These are phyloP conservation scores for Pseudomyrmex flavicornis DNA, from an alignment of 1,140 invertebrate species.

Conservation along the genomic window DNA sequence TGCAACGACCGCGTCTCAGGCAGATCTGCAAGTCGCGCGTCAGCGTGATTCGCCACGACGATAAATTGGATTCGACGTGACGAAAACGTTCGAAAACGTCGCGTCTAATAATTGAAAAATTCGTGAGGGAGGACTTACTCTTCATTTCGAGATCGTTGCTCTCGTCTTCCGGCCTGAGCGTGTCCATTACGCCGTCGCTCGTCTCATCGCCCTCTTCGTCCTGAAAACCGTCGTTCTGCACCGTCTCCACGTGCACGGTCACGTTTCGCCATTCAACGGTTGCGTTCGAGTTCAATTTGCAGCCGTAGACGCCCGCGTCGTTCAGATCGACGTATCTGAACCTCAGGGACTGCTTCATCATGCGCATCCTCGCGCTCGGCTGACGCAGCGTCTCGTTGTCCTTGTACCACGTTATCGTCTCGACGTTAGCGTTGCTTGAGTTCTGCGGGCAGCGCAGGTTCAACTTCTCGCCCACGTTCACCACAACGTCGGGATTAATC, in stretches of 20 bases:
- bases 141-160: slow-evolving; percentile 81
- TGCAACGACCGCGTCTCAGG: slow-evolving; percentile 81
- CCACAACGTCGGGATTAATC: slow-evolving; percentile 62
- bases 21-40: slow-evolving; percentile 66
- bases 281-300: slow-evolving; percentile 66
- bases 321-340: slow-evolving; percentile 73
- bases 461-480: slow-evolving; percentile 76
- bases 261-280: slow-evolving; percentile 79
- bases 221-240: slow-evolving; percentile 76
- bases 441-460: slow-evolving; percentile 76
- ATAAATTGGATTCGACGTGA: neutral
- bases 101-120: slow-evolving; percentile 23
- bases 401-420: slow-evolving; percentile 79
- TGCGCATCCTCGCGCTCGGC: slow-evolving; percentile 66
- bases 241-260: slow-evolving; percentile 74
- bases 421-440: slow-evolving; percentile 51
- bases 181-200: slow-evolving; percentile 69
- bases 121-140: slow-evolving; percentile 69
- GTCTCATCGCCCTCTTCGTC: slow-evolving; percentile 65
- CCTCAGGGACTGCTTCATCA: slow-evolving; percentile 76
- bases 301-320: slow-evolving; percentile 79
- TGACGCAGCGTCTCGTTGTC: slow-evolving; percentile 70
- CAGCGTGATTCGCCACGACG: neutral
- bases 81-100: neutral
- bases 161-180: slow-evolving; percentile 78